Evolutionary conservation across 2,888 invertebrate genomes (phyloP).

Genomic region (Teinopalpus imperialis): DNA sequence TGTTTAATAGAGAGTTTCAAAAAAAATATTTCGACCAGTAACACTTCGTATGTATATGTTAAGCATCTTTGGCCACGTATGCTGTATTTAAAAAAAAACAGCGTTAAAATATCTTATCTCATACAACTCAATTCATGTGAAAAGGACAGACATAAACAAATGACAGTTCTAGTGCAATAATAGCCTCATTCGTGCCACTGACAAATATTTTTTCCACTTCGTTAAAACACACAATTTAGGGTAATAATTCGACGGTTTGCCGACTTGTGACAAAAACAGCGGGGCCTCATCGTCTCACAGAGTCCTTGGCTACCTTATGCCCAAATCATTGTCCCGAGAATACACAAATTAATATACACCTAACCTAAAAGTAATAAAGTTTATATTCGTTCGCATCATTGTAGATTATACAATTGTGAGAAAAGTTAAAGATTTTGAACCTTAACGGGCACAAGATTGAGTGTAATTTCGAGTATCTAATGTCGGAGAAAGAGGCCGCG

Average conservation of each 20-base stretch:
- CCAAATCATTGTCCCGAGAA: slow-evolving; percentile 45
- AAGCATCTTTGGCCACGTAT: too few relatives aligned
- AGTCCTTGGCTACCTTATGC: slow-evolving; percentile 38
- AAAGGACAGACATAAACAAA: too few relatives aligned
- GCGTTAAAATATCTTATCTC: too few relatives aligned
- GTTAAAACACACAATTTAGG: slow-evolving; percentile 20
- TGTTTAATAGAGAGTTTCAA: too few relatives aligned
- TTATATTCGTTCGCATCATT: slow-evolving; percentile 27
- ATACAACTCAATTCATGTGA: too few relatives aligned
- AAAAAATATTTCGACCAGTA: too few relatives aligned
- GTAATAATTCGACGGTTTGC: slow-evolving; percentile 22
- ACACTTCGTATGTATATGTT: too few relatives aligned
- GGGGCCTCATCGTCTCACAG: slow-evolving; percentile 33
- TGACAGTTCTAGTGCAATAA: too few relatives aligned
- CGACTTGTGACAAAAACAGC: slow-evolving; percentile 20
- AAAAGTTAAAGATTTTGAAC: slow-evolving; percentile 40
- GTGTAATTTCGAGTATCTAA: slow-evolving; percentile 41
- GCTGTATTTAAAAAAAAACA: too few relatives aligned
- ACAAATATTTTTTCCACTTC: slow-evolving; percentile 23
- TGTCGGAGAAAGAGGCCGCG: slow-evolving; percentile 36
- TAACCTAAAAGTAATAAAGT: slow-evolving; percentile 28
- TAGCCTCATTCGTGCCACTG: neutral
- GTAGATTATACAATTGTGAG: slow-evolving; percentile 39
- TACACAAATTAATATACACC: slow-evolving; percentile 30
- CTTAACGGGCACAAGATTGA: slow-evolving; percentile 40